Evolutionary conservation across 2,888 invertebrate species (phyloP).

Genomic region (Glaucopsyche alexis): DNA sequence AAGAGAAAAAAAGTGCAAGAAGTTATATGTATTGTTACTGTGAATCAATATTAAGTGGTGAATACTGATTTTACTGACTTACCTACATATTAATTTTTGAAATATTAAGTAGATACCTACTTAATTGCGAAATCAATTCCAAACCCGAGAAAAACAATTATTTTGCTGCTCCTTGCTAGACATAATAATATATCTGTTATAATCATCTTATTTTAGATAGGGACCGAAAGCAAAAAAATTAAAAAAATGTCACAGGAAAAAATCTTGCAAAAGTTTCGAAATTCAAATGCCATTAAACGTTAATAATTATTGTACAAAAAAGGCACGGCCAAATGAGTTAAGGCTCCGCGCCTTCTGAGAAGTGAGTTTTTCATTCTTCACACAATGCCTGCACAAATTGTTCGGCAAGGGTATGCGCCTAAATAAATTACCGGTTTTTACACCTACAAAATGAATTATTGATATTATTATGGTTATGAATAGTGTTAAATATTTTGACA

Average conservation of each 20-base stretch:
- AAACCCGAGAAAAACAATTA: neutral
- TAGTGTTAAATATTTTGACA: conserved; percentile 13
- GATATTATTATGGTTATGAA: neutral
- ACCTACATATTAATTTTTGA: neutral
- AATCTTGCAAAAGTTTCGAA: conserved; percentile 19
- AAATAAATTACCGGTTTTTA: conserved; percentile 27
- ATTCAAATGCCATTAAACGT: conserved; percentile 59
- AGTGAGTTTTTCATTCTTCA: conserved; percentile 51
- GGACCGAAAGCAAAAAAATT: neutral
- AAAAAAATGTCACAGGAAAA: conserved; percentile 2
- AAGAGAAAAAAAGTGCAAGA: too few relatives aligned
- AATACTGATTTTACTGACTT: neutral
- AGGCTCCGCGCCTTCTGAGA: conserved; percentile 69
- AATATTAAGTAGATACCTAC: neutral
- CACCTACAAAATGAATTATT: conserved; percentile 14
- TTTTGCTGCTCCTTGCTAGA: neutral
- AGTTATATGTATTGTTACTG: too few relatives aligned
- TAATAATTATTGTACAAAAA: conserved; percentile 66
- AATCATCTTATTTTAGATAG: neutral
- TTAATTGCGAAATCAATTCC: neutral
- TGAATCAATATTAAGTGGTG: neutral
- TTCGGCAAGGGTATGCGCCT: conserved; percentile 31
- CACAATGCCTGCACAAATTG: conserved; percentile 72
- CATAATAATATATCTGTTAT: too few relatives aligned
- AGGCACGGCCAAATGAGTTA: conserved; percentile 51